Conservation (phyloP, 2,113 vertebrate genomes). For the Okapia johnstoni region DNA sequence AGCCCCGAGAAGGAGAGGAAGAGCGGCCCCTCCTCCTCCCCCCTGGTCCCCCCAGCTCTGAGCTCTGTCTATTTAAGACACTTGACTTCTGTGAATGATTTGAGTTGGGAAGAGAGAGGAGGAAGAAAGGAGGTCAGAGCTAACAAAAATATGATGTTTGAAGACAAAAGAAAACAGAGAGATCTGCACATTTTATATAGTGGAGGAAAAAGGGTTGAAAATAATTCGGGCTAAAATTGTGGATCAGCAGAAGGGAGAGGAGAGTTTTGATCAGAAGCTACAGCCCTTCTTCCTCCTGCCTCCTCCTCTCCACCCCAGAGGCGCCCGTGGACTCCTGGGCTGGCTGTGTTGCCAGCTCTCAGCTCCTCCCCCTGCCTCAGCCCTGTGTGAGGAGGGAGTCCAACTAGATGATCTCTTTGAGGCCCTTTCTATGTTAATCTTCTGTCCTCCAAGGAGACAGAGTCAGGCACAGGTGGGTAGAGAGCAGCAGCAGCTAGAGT, state of each 20-base stretch:
- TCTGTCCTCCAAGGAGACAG: background rate
- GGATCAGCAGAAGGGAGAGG: background rate
- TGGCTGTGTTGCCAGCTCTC: background rate
- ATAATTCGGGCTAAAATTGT: background rate
- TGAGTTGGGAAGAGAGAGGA: background rate
- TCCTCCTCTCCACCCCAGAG: background rate
- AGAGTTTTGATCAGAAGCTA: background rate
- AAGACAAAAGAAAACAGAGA: background rate
- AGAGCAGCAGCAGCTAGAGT: background rate
- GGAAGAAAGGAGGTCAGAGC: background rate
- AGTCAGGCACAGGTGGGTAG: background rate
- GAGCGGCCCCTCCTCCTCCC: too few species aligned
- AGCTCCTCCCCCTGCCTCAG: background rate
- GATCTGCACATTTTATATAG: background rate
- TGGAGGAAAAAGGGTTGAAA: background rate
- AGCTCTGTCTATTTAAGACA: background rate
- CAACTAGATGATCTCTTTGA: background rate
- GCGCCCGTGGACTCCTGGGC: fast-evolving
- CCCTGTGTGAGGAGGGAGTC: background rate
- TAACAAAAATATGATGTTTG: background rate
- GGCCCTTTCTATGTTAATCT: background rate
- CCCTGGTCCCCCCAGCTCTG: fast-evolving
- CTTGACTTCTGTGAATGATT: background rate
- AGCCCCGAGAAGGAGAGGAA: background rate
- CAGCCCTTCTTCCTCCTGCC: background rate